phyloP scores from a whole-genome alignment of 1,140 invertebrate species.

The Pseudomyrmex concolor region DNA sequence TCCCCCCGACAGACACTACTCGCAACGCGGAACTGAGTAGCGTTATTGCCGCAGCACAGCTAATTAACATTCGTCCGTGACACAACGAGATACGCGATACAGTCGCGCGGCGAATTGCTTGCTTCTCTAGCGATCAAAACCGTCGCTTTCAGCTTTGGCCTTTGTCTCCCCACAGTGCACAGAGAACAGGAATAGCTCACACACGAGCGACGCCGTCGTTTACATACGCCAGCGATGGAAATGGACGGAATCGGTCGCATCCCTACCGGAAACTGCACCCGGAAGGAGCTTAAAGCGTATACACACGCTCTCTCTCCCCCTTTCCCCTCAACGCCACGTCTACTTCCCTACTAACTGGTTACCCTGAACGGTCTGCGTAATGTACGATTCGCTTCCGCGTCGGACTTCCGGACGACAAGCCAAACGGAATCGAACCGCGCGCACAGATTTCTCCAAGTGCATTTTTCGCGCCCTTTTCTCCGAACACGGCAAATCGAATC shows the following conservation, averaged over 20 bases:
- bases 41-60: slow-evolving; percentile 26
- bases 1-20: background rate
- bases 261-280: slow-evolving; percentile 41
- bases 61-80: slow-evolving; percentile 53
- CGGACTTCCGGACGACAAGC: slow-evolving; percentile 43
- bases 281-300: slow-evolving; percentile 51
- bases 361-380: slow-evolving; percentile 21
- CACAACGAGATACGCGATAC: background rate
- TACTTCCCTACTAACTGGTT: slow-evolving; percentile 3
- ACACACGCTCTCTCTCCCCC: background rate
- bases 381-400: slow-evolving; percentile 50
- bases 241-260: slow-evolving; percentile 42
- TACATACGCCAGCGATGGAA: slow-evolving; percentile 23
- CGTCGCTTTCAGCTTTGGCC: slow-evolving; percentile 11
- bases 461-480: background rate
- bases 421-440: slow-evolving; percentile 16
- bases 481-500: background rate
- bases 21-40: slow-evolving; percentile 19
- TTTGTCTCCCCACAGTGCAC: background rate
- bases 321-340: background rate
- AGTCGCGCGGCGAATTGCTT: background rate
- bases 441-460: slow-evolving; percentile 17
- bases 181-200: background rate
- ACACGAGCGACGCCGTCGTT: background rate
- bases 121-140: slow-evolving; percentile 2